Conservation (phyloP, 2,888 invertebrate genomes). For the Tricholauxania praeusta region DNA sequence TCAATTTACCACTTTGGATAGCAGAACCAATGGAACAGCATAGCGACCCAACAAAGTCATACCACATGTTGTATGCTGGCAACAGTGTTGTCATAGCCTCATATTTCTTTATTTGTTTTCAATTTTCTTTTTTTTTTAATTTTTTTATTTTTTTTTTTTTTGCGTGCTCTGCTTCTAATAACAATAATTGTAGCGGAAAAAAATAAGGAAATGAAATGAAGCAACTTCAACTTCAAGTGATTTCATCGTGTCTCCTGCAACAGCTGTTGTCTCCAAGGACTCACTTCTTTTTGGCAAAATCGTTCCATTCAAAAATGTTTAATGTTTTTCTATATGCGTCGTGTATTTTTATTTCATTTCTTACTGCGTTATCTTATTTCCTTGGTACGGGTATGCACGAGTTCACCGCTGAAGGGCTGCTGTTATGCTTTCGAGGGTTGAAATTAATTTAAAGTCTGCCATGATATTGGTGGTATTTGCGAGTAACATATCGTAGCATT, state of each 20-base stretch:
- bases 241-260: slow-evolving; percentile 16
- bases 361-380: neutral
- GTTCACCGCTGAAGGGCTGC: neutral
- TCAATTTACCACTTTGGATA: slow-evolving; percentile 60
- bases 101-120: slow-evolving; percentile 47
- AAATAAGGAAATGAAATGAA: neutral
- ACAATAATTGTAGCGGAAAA: neutral
- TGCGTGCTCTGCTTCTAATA: neutral
- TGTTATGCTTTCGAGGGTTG: no score
- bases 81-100: no score
- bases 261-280: slow-evolving; percentile 51
- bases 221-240: neutral
- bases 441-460: no score
- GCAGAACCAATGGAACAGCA: neutral
- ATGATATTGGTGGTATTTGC: no score
- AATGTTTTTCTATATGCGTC: no score
- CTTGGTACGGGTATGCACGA: neutral
- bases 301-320: no score
- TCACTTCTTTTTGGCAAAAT: slow-evolving; percentile 1
- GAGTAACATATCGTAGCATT: no score
- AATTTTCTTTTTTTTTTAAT: slow-evolving; percentile 41
- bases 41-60: neutral
- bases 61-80: neutral
- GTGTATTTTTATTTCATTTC: neutral
- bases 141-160: neutral